Base-by-base conservation (phyloP, 1,140 invertebrate species). In the Drosophila albomicans region DNA sequence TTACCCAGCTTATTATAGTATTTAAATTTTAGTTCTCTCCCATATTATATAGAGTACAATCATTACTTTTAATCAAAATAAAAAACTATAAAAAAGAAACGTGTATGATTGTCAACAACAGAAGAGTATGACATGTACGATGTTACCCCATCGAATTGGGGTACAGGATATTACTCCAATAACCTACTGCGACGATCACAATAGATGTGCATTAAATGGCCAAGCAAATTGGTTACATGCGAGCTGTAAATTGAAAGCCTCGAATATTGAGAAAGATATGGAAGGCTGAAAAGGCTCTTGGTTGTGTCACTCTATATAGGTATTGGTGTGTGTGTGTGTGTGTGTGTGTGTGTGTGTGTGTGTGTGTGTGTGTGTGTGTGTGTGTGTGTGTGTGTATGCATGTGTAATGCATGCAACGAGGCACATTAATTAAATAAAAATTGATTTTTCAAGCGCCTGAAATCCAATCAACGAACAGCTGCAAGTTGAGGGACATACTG, bases 361-460 rank as follows among this genome's bases (percentile, higher is more conserved):
- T n/a, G n/a, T n/a, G n/a, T n/a, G n/a, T n/a, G n/a, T n/a, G 13
- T 54, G 16, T 45, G 32, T 59, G 11, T 30, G 49, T 45, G 46
- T 61, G 57, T 38, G n/a, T 46, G 11, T 28, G 13, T 58, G 25
- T 59, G 28, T 46, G 43, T 69, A 15, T 61, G 49, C 49, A 43
- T 71, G 45, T 51, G 67, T 49, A 79, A 76, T 84, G 64, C 80
- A 81, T 82, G 79, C 82, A 81, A 75, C 75, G 74, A 82, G 84
- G 80, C 84, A 84, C 81, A 88, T 88, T 87, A 87, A 87, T 87
- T 87, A 87, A 87, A 87, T 87, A 87, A 87, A 87, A 88, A 87
- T 87, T 87, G 84, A 87, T 87, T 87, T 86, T 87, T 75, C 84
- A 87, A 82, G 84, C 84, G 84, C 84, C 76, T 84, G 80, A 87